Conservation (phyloP, 2,888 invertebrate species). For the Eretmocerus hayati region DNA sequence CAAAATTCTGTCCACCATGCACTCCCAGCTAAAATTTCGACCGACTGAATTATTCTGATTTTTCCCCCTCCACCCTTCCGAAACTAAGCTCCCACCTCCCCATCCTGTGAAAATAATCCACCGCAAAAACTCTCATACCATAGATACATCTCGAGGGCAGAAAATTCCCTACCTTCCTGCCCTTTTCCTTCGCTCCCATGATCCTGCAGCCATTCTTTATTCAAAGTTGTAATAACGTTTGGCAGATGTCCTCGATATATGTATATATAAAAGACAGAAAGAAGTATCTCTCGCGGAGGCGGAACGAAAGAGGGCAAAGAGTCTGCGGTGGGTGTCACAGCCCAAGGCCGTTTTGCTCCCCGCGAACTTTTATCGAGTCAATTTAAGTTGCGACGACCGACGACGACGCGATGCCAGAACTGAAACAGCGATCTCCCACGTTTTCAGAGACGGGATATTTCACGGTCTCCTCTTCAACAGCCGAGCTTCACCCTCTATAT, state of each 20-base stretch:
- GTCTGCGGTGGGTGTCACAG: constrained; percentile 6
- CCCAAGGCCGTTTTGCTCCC: constrained; percentile 42
- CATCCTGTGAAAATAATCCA: too few relatives aligned
- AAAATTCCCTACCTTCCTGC: background rate
- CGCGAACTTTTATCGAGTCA: constrained; percentile 47
- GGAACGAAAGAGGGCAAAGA: background rate
- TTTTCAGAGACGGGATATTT: constrained; percentile 19
- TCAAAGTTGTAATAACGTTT: constrained; percentile 48
- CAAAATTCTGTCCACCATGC: too few relatives aligned
- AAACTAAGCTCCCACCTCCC: too few relatives aligned
- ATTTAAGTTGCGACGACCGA: constrained; percentile 45
- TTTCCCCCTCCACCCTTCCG: too few relatives aligned
- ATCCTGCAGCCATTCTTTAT: constrained; percentile 39
- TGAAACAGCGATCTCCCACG: too few relatives aligned
- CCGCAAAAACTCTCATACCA: background rate
- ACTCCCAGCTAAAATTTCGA: too few relatives aligned
- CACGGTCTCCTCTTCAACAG: constrained; percentile 9
- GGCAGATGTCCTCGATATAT: constrained; percentile 47
- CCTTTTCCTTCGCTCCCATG: background rate
- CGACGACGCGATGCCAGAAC: too few relatives aligned
- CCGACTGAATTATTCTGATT: too few relatives aligned
- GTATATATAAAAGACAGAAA: too few relatives aligned
- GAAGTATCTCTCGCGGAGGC: too few relatives aligned
- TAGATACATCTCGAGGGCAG: background rate
- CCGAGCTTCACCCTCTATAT: too few relatives aligned